These are phyloP conservation scores for Rhagonycha lutea DNA, from an alignment of 2,888 invertebrate genomes.

Conservation along the genomic window DNA sequence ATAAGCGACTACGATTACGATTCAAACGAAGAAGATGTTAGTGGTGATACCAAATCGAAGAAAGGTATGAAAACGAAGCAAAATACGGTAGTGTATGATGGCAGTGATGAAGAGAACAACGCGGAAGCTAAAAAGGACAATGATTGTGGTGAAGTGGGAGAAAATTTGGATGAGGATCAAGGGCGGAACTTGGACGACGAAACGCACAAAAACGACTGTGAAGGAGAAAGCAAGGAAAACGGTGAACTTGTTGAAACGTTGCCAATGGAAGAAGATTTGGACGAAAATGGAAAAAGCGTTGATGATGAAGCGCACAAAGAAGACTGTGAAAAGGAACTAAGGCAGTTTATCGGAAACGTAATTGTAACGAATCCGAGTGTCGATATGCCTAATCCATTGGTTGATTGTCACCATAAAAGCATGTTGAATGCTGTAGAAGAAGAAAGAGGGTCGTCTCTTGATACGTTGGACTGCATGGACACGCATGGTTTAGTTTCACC, in stretches of 20 bases:
- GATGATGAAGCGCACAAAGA: conserved; percentile 22
- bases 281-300: conserved; percentile 6
- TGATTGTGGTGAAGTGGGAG: neutral
- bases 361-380: conserved; percentile 75
- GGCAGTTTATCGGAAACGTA: conserved; percentile 62
- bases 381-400: conserved; percentile 60
- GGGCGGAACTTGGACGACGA: neutral
- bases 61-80: conserved; percentile 42
- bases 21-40: conserved; percentile 43
- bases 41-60: conserved; percentile 50
- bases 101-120: conserved; percentile 43
- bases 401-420: conserved; percentile 55
- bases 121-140: conserved; percentile 51
- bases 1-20: conserved; percentile 52
- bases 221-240: neutral
- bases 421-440: conserved; percentile 65
- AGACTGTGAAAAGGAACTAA: conserved; percentile 40
- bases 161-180: conserved; percentile 5
- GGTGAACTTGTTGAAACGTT: conserved; percentile 4
- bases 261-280: conserved; percentile 4
- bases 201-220: neutral
- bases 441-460: conserved; percentile 56
- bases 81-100: conserved; percentile 52
- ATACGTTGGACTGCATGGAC: conserved; percentile 57
- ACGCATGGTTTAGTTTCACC: conserved; percentile 53